Evolutionary conservation across 2,797 vertebrate species (phyloP).

Genomic region (Tachyglossus aculeatus): DNA sequence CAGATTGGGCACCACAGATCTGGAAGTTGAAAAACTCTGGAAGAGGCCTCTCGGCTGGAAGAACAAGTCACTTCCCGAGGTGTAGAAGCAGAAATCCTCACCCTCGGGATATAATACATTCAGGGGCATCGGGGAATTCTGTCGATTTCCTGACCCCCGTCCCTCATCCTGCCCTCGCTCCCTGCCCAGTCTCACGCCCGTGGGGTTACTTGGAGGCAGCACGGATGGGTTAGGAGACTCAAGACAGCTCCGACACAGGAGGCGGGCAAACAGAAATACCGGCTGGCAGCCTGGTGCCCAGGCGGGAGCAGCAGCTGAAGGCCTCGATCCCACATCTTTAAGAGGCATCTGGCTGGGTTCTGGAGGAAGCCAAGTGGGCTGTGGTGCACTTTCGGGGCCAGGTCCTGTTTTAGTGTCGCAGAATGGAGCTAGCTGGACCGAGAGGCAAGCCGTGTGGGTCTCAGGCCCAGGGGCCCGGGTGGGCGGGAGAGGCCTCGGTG

Average conservation of each 20-base stretch:
- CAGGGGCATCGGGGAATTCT: not conserved
- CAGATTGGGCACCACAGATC: too few relatives aligned
- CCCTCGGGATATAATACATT: too few relatives aligned
- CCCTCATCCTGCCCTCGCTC: too few relatives aligned
- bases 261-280: slow-evolving; percentile 74
- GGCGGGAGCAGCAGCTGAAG: slow-evolving; percentile 67
- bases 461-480: slow-evolving; percentile 61
- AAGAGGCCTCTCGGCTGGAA: too few relatives aligned
- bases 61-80: too few relatives aligned
- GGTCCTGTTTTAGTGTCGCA: slow-evolving; percentile 69
- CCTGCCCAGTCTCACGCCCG: too few relatives aligned
- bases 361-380: slow-evolving; percentile 73
- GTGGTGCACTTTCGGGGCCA: slow-evolving; percentile 70
- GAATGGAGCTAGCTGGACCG: slow-evolving; percentile 79
- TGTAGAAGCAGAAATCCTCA: too few relatives aligned
- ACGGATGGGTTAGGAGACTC: slow-evolving; percentile 61
- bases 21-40: too few relatives aligned
- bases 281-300: slow-evolving; percentile 73
- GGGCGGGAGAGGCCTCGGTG: slow-evolving; percentile 59
- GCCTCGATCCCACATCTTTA: slow-evolving; percentile 72
- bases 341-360: slow-evolving; percentile 73
- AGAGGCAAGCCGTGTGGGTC: slow-evolving; percentile 82
- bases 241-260: slow-evolving; percentile 57
- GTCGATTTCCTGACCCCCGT: too few relatives aligned
- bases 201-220: too few relatives aligned